phyloP scores from a whole-genome alignment of 2,113 vertebrate genomes.

The Phrynocephalus versicolor region DNA sequence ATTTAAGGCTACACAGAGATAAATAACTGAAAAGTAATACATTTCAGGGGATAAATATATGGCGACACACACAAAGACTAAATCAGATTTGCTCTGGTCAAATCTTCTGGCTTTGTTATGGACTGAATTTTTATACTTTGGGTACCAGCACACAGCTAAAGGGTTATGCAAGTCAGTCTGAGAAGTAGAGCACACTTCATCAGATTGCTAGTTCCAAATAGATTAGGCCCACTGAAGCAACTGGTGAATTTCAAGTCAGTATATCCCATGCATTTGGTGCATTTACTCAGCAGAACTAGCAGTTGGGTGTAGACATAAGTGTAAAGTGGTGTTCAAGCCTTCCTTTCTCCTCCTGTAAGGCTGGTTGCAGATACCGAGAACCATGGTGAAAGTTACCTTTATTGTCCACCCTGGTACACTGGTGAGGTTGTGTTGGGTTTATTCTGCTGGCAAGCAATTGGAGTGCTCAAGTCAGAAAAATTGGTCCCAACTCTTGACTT shows the following conservation, averaged over 20 bases:
- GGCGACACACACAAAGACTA: neutral
- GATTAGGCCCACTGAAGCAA: too few relatives aligned
- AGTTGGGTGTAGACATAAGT: neutral
- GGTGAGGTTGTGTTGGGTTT: neutral
- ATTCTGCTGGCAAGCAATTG: neutral
- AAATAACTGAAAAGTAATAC: neutral
- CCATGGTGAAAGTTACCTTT: neutral
- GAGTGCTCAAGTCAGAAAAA: neutral
- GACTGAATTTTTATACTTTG: neutral
- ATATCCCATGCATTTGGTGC: too few relatives aligned
- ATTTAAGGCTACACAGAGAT: too few relatives aligned
- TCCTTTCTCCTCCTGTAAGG: too few relatives aligned
- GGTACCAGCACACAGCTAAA: neutral
- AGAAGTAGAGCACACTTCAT: too few relatives aligned
- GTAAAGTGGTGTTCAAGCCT: neutral
- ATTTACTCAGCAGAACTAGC: too few relatives aligned
- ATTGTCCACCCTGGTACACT: neutral
- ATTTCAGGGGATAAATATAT: neutral
- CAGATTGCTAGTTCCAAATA: neutral
- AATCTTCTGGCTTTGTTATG: neutral
- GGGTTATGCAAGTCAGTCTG: neutral
- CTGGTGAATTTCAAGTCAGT: too few relatives aligned
- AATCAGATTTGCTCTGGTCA: neutral
- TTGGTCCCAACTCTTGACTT: too few relatives aligned
- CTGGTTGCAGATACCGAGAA: neutral